These are phyloP conservation scores for Harpalus rubripes DNA, from an alignment of 2,888 invertebrate species.

Conservation along the genomic window DNA sequence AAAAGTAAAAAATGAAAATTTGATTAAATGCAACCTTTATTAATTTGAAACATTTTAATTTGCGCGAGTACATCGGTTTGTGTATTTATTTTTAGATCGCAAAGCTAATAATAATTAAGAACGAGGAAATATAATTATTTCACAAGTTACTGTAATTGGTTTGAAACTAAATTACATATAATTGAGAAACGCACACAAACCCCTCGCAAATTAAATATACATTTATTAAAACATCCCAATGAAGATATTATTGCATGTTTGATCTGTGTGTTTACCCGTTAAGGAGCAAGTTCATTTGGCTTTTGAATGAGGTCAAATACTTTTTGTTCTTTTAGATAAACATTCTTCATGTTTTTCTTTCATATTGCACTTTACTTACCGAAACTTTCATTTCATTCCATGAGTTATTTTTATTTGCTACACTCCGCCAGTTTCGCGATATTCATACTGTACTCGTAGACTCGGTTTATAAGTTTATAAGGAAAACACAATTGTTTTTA, in stretches of 20 bases:
- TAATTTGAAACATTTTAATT: conserved; percentile 18
- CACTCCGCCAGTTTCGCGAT: no score
- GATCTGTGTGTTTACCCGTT: background rate
- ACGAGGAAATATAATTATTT: conserved; percentile 4
- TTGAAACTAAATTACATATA: background rate
- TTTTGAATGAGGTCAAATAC: no score
- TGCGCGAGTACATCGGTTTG: background rate
- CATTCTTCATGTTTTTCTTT: no score
- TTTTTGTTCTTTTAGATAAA: no score
- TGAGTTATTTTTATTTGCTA: no score
- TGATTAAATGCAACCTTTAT: conserved; percentile 9
- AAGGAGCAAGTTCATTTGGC: background rate
- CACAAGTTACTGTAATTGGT: conserved; percentile 12
- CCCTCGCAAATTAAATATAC: background rate
- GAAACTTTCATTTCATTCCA: no score
- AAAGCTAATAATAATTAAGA: conserved; percentile 24
- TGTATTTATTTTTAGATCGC: conserved; percentile 4
- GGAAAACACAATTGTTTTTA: no score
- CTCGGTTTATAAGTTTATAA: no score
- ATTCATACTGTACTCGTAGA: no score
- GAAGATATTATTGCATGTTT: conserved; percentile 1
- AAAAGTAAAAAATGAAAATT: background rate
- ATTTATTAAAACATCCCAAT: conserved; percentile 2
- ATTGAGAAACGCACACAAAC: background rate
- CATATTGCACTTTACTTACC: no score